These are phyloP conservation scores for Nemoura dubitans DNA, from an alignment of 2,888 invertebrate genomes.

Conservation along the genomic window DNA sequence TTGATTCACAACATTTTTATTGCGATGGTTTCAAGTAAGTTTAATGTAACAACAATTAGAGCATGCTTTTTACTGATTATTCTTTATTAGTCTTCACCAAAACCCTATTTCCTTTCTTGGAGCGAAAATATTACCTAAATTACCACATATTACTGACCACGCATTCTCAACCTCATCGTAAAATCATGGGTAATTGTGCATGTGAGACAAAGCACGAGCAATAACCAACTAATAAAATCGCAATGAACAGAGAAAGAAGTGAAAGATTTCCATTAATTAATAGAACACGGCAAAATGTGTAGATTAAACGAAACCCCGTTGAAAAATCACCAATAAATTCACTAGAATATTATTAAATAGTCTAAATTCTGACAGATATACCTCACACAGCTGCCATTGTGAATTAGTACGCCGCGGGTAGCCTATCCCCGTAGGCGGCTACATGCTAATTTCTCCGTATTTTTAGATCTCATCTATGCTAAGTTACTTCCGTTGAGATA, in stretches of 20 bases:
- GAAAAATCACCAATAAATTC: neutral
- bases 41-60: too few species aligned
- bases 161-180: too few species aligned
- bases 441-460: neutral
- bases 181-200: neutral
- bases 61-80: too few species aligned
- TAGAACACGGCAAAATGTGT: neutral
- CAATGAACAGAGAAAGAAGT: neutral
- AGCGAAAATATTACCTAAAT: too few species aligned
- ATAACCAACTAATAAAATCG: neutral
- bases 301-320: neutral
- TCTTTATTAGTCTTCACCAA: too few species aligned
- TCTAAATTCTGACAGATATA: neutral
- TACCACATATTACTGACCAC: too few species aligned
- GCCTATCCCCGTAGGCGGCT: neutral
- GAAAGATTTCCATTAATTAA: neutral
- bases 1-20: too few species aligned
- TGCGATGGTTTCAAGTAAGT: too few species aligned
- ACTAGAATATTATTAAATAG: neutral
- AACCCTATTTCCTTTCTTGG: too few species aligned
- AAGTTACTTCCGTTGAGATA: neutral
- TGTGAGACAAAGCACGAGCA: neutral
- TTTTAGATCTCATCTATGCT: neutral
- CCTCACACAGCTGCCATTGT: constrained; percentile 7
- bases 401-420: neutral